phyloP scores from a whole-genome alignment of 2,797 vertebrate species.

The Kryptolebias ocellatus region DNA sequence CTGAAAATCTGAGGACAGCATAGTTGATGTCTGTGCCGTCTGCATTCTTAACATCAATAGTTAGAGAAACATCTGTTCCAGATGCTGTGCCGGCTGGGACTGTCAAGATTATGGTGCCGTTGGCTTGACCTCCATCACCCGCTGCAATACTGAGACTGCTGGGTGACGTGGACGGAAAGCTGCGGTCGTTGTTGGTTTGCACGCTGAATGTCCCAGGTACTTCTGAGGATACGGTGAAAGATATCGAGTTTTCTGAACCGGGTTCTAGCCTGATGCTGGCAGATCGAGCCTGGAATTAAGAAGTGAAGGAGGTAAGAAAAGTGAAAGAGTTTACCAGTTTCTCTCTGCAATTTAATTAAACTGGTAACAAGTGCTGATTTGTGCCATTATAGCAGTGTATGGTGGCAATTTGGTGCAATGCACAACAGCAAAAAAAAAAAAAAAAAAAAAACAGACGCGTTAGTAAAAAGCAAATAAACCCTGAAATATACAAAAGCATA shows the following conservation, averaged over 20 bases:
- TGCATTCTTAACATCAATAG: conserved; percentile 65
- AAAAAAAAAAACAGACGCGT: too few relatives aligned
- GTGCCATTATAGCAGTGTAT: too few relatives aligned
- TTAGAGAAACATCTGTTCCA: conserved; percentile 75
- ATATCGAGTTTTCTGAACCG: conserved; percentile 58
- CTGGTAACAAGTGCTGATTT: too few relatives aligned
- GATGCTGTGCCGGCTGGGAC: conserved; percentile 52
- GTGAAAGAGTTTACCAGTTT: neutral
- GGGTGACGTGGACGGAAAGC: conserved; percentile 26
- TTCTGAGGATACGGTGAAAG: conserved; percentile 55
- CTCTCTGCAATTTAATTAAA: too few relatives aligned
- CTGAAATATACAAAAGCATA: too few relatives aligned
- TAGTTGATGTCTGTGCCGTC: conserved; percentile 69
- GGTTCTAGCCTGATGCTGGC: conserved; percentile 57
- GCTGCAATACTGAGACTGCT: conserved; percentile 22
- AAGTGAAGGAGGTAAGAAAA: neutral
- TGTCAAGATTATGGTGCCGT: conserved; percentile 44
- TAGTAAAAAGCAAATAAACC: too few relatives aligned
- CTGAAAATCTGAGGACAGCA: conserved; percentile 60
- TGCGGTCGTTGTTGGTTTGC: conserved; percentile 62
- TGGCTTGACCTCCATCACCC: conserved; percentile 39
- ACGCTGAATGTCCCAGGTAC: conserved; percentile 44
- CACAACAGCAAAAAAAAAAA: too few relatives aligned
- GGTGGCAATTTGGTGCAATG: too few relatives aligned
- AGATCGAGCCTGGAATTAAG: conserved; percentile 41